Evolutionary conservation across 2,888 invertebrate genomes (phyloP).

Genomic region (Neoitamus cyanurus): DNA sequence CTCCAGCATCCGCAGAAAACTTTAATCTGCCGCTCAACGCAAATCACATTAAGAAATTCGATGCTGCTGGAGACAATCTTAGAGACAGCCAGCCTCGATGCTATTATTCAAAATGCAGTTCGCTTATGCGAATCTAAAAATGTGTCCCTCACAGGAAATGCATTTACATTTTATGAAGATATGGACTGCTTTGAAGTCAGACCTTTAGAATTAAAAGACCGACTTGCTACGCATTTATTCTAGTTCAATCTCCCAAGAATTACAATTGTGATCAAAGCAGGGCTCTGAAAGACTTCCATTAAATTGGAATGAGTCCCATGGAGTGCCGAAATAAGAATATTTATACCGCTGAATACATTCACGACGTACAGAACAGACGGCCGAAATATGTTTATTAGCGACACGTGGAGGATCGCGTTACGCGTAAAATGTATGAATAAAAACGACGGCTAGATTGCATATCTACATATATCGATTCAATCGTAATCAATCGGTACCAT

Average conservation of each 20-base stretch:
- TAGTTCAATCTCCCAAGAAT: background rate
- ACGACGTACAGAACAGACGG: background rate
- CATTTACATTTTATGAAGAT: background rate
- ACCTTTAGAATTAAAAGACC: background rate
- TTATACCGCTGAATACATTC: background rate
- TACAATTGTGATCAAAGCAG: background rate
- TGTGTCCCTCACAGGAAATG: conserved; percentile 2
- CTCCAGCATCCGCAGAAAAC: background rate
- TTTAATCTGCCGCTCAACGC: background rate
- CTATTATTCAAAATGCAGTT: conserved; percentile 16
- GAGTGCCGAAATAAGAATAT: background rate
- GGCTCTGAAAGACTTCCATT: conserved; percentile 2
- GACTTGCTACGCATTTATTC: background rate
- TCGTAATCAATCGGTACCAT: background rate
- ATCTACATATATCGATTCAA: background rate
- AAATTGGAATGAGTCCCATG: background rate
- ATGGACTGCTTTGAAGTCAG: background rate
- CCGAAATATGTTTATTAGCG: background rate
- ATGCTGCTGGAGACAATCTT: background rate
- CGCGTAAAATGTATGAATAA: background rate
- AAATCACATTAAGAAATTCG: conserved; percentile 8
- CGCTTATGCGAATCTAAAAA: background rate
- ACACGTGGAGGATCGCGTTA: background rate
- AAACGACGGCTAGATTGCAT: too few species aligned
- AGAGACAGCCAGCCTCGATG: background rate